phyloP scores from a whole-genome alignment of 1,140 invertebrate genomes.

The Saxidomus purpurata region DNA sequence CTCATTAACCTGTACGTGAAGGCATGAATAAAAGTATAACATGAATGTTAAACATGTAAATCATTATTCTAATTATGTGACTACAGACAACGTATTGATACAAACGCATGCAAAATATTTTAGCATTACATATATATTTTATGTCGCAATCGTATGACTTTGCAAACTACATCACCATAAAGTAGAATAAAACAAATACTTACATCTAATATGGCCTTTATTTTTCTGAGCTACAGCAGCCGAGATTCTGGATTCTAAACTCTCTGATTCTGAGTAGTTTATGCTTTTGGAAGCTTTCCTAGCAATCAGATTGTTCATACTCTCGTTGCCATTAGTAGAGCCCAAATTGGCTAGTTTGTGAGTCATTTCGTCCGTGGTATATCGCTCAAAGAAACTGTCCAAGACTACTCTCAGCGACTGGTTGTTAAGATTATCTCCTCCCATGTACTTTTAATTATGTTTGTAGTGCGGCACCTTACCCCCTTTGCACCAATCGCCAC shows the following conservation, averaged over 20 bases:
- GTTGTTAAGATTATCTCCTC: neutral
- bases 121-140: too few relatives aligned
- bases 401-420: neutral
- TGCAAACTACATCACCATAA: neutral
- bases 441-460: too few relatives aligned
- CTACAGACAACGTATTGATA: too few relatives aligned
- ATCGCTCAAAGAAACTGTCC: neutral
- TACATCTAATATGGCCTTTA: neutral
- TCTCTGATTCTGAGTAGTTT: neutral
- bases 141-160: neutral
- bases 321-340: neutral
- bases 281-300: neutral
- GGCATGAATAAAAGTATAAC: too few relatives aligned
- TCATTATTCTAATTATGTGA: too few relatives aligned
- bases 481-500: too few relatives aligned
- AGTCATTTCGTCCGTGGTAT: neutral
- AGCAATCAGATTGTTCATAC: neutral
- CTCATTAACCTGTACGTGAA: too few relatives aligned
- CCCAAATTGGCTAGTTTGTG: neutral
- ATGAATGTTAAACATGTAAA: too few relatives aligned
- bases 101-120: too few relatives aligned
- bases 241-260: neutral
- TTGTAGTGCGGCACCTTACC: too few relatives aligned
- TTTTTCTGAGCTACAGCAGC: neutral
- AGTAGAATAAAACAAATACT: too few relatives aligned